A percentile compares a stretch with the other conserved stretches of the same genome.
Evolutionary conservation across 2,888 invertebrate genomes (phyloP).

Genomic region (Agriopis aurantiaria): DNA sequence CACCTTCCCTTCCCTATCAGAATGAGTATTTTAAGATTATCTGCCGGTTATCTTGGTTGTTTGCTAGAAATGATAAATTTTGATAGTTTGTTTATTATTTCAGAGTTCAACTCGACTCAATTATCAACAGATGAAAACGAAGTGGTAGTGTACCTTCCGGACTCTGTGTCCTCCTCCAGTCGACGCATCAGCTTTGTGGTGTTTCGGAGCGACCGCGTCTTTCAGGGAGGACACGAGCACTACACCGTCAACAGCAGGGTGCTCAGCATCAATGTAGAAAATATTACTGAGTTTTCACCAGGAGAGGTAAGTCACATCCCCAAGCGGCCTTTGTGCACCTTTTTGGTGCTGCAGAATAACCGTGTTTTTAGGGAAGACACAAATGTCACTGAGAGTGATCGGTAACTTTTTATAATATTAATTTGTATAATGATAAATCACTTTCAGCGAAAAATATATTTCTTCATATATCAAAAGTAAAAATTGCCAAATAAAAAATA

Average conservation of each 20-base stretch:
- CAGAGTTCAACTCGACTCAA: constrained; percentile 62
- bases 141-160: constrained; percentile 74
- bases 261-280: constrained; percentile 78
- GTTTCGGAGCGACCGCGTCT: constrained; percentile 79
- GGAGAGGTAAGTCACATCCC: constrained; percentile 66
- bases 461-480: no score
- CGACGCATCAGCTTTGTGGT: constrained; percentile 79
- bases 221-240: constrained; percentile 50
- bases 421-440: not conserved
- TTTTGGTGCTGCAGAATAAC: not conserved
- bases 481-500: no score
- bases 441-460: no score
- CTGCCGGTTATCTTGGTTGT: no score
- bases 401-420: no score
- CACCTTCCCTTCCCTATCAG: no score
- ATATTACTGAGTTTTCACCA: constrained; percentile 64
- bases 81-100: constrained; percentile 24
- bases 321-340: not conserved
- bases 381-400: not conserved
- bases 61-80: not conserved
- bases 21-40: no score
- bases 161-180: constrained; percentile 59
- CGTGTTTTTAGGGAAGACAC: not conserved
- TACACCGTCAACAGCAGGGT: constrained; percentile 76
- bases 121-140: constrained; percentile 64